A percentile compares a stretch with the other conserved stretches of the same genome.
phyloP scores from a whole-genome alignment of 2,113 vertebrate species.

The Canis aureus region DNA sequence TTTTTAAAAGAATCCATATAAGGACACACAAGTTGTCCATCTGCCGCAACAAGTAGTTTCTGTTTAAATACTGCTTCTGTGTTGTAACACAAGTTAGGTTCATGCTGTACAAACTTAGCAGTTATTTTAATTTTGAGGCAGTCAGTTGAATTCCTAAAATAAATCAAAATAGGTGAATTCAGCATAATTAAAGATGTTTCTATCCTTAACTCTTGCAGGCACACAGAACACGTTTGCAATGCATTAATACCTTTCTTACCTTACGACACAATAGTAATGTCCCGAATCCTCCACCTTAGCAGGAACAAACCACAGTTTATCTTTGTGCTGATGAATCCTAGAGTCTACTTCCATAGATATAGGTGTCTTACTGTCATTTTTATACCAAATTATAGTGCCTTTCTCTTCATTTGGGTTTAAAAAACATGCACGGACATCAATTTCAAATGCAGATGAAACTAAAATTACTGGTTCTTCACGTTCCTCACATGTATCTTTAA shows the following conservation, averaged over 20 bases:
- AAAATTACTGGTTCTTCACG: not conserved
- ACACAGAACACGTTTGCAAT: not conserved
- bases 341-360: slow-evolving; percentile 74
- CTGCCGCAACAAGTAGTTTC: not conserved
- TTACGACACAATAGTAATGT: slow-evolving; percentile 88
- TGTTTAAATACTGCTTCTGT: slow-evolving; percentile 75
- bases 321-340: slow-evolving; percentile 85
- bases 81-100: slow-evolving; percentile 86
- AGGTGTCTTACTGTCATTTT: slow-evolving; percentile 78
- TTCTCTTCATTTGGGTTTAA: not conserved
- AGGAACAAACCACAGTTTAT: slow-evolving; percentile 92
- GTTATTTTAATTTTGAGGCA: slow-evolving; percentile 71
- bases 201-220: not conserved
- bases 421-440: slow-evolving; percentile 55
- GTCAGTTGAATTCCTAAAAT: slow-evolving; percentile 86
- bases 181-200: not conserved
- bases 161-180: slow-evolving; percentile 51
- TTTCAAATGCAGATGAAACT: slow-evolving; percentile 77
- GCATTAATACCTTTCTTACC: slow-evolving; percentile 84
- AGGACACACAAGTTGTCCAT: slow-evolving; percentile 89
- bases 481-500: slow-evolving; percentile 70
- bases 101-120: slow-evolving; percentile 82
- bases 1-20: slow-evolving; percentile 83
- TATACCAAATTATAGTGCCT: slow-evolving; percentile 90
- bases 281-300: slow-evolving; percentile 87